These are phyloP conservation scores for Argyra leucocephala DNA, from an alignment of 2,888 invertebrate species.

Conservation along the genomic window DNA sequence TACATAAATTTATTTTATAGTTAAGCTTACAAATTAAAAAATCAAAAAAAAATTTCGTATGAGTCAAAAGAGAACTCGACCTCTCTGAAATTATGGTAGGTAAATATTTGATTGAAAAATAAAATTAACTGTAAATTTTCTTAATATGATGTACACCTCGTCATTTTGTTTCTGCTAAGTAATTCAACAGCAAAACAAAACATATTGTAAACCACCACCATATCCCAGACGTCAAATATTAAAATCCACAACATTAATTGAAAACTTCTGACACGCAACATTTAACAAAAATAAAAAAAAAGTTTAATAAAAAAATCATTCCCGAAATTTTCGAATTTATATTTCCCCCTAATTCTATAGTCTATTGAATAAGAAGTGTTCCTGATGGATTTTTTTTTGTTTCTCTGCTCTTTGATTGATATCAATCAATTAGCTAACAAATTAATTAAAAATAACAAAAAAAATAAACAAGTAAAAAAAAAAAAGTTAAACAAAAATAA, in stretches of 20 bases:
- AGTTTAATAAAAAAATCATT: not conserved
- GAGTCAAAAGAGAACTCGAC: no score
- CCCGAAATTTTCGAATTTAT: no score
- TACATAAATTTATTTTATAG: no score
- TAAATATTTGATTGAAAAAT: no score
- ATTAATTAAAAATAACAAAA: not conserved
- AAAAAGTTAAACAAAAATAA: not conserved
- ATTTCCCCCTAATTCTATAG: not conserved
- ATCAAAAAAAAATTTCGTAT: no score
- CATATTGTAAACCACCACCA: not conserved
- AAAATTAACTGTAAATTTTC: no score
- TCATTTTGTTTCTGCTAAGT: no score
- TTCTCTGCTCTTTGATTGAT: not conserved
- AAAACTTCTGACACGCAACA: constrained; percentile 4
- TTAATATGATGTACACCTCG: no score
- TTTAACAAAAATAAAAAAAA: not conserved
- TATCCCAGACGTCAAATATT: not conserved
- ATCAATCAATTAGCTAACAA: constrained; percentile 6
- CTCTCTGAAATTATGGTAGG: no score
- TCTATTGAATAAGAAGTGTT: not conserved
- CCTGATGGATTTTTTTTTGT: not conserved
- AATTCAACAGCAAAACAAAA: no score
- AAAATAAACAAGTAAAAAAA: not conserved
- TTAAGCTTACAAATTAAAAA: no score
- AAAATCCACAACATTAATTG: not conserved